Conservation (phyloP, 2,888 invertebrate species). For the Mythimna ferrago region DNA sequence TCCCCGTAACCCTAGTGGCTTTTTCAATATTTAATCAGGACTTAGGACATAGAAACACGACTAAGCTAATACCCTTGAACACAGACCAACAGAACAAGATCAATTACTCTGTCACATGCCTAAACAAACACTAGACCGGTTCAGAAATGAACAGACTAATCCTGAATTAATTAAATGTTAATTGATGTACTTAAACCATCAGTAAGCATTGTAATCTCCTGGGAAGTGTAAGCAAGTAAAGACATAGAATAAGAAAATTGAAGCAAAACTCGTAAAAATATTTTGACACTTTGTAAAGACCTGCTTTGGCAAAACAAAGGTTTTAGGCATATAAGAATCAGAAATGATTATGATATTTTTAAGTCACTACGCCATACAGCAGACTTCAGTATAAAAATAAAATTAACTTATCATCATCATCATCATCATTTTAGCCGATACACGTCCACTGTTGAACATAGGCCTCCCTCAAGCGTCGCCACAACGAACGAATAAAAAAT, state of each 20-base stretch:
- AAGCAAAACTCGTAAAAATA: not conserved
- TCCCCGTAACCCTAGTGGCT: too few relatives aligned
- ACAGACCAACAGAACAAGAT: constrained; percentile 7
- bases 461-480: too few relatives aligned
- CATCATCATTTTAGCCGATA: too few relatives aligned
- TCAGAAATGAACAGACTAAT: constrained; percentile 47
- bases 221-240: constrained; percentile 30
- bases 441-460: too few relatives aligned
- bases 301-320: not conserved
- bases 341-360: not conserved
- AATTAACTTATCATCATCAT: too few relatives aligned
- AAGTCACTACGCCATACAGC: too few relatives aligned
- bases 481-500: too few relatives aligned
- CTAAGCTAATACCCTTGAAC: not conserved
- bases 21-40: not conserved
- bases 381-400: too few relatives aligned
- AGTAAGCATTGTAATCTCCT: constrained; percentile 48
- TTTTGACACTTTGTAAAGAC: not conserved
- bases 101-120: constrained; percentile 18
- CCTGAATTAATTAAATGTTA: constrained; percentile 57
- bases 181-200: constrained; percentile 43
- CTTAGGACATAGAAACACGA: not conserved
- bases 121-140: constrained; percentile 22
- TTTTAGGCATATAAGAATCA: not conserved
- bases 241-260: constrained; percentile 11